A percentile compares a stretch with the other conserved stretches of the same genome.
Evolutionary conservation across 2,888 invertebrate species (phyloP).

Genomic region (Drosophila sordidapex): DNA sequence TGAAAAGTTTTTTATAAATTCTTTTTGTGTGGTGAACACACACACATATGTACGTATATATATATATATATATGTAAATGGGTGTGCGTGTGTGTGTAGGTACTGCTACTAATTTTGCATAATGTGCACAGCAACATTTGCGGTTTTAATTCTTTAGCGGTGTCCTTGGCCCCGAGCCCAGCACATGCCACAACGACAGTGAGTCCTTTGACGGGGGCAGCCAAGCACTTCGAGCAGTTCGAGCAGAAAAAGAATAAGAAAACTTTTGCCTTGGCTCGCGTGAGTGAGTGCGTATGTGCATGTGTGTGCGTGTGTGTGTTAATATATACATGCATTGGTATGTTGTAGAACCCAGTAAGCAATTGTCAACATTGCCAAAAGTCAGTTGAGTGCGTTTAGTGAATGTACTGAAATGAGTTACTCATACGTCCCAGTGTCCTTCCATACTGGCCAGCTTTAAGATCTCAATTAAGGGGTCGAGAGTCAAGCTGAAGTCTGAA

Average conservation of each 20-base stretch:
- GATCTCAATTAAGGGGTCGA: background rate
- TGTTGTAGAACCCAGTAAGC: conserved; percentile 10
- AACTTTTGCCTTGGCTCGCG: conserved; percentile 41
- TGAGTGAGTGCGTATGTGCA: conserved; percentile 7
- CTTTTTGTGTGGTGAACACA: conserved; percentile 69
- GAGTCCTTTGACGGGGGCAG: conserved; percentile 51
- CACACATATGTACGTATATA: conserved; percentile 23
- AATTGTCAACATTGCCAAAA: conserved; percentile 39
- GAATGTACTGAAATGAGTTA: conserved; percentile 7
- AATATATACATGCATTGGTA: conserved; percentile 1
- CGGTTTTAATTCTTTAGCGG: conserved; percentile 80
- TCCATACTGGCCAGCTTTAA: background rate
- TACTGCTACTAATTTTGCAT: conserved; percentile 81
- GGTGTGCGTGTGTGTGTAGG: conserved; percentile 23
- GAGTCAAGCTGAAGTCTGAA: background rate
- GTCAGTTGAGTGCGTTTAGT: background rate
- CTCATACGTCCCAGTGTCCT: conserved; percentile 31
- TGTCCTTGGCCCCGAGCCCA: conserved; percentile 45
- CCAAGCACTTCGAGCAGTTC: conserved; percentile 57
- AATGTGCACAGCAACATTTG: conserved; percentile 82
- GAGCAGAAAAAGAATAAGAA: conserved; percentile 63
- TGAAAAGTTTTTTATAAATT: conserved; percentile 80
- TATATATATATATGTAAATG: background rate
- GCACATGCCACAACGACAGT: background rate
- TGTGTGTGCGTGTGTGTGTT: background rate